Base-by-base conservation (phyloP, 2,797 vertebrate genomes). In the Molossus molossus region DNA sequence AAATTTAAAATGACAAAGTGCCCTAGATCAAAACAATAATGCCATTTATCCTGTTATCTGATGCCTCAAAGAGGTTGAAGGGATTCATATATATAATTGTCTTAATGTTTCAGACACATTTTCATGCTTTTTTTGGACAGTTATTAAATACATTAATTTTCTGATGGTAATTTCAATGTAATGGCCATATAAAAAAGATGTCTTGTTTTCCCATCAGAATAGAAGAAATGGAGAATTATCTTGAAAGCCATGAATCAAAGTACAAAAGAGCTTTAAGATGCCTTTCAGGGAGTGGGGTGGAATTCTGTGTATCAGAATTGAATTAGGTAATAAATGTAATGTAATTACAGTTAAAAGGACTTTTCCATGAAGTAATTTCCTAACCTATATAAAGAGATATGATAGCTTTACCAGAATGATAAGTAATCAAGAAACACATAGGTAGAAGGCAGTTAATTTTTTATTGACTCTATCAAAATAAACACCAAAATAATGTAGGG, bases 71-170 rank as follows among this genome's bases (percentile, higher is more conserved):
- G 93, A 97, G 91, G 88, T 97, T 97, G 79, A 93, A 97, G 73
- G 33, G 80, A 93, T 87, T 97, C 88, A 95, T 97, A 98, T 98
- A 98, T 98, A 96, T 81, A 97, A 96, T 94, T 98, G 94, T 97
- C 90, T 96, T 96, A 92, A n/a, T 67, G 67, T 97, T 95, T 98
- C 94, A 95, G 64, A 92, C 84, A 83, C 40, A 95, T 97, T 97
- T 96, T 97, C 5, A 3, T 45, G 40, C 76, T 77, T 29, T 87
- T 97, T 97, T 94, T 95, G 98, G 98, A 95, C 95, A 98, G 94
- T 97, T 98, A 98, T 96, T 97, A 98, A 98, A 93, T 95, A 53
- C 94, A 96, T 96, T 98, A 97, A 97, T 97, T 98, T 98, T 98
- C 96, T 96, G 90, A 95, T 98, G 96, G n/a, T 98, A 98, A 98